Conservation (phyloP, 1,140 invertebrate genomes). For the Gonatopus flavifemur region DNA sequence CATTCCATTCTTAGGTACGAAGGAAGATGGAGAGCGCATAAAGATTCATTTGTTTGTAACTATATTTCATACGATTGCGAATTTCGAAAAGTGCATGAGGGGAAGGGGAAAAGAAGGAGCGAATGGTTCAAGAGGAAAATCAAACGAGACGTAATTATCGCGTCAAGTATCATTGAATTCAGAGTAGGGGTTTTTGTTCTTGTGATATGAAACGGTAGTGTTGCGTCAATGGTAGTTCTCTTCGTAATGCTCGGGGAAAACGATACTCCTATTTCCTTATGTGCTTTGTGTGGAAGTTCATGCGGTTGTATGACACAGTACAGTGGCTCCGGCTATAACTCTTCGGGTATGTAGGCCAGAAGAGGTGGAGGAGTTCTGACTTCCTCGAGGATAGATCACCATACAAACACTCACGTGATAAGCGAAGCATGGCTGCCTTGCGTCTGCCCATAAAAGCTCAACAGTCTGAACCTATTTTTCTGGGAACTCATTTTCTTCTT, state of each 20-base stretch:
- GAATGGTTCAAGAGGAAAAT: too few relatives aligned
- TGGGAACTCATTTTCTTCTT: slow-evolving; percentile 7
- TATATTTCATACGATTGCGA: slow-evolving; percentile 8
- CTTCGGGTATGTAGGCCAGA: slow-evolving; percentile 34
- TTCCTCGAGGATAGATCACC: slow-evolving; percentile 36
- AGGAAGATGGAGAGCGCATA: too few relatives aligned
- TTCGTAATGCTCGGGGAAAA: slow-evolving; percentile 13
- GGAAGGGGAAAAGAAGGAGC: slow-evolving; percentile 3
- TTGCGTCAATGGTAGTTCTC: slow-evolving; percentile 2
- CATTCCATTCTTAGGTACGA: too few relatives aligned
- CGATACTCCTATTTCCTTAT: slow-evolving; percentile 32
- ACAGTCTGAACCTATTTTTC: slow-evolving; percentile 33
- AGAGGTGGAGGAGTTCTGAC: slow-evolving; percentile 28
- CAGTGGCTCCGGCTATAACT: slow-evolving; percentile 26
- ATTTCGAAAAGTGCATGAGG: slow-evolving; percentile 1
- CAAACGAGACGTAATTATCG: too few relatives aligned
- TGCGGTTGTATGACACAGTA: slow-evolving; percentile 32
- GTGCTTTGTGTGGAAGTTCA: slow-evolving; percentile 20
- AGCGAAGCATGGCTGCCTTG: slow-evolving; percentile 20
- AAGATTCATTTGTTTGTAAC: too few relatives aligned
- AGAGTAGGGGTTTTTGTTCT: too few relatives aligned
- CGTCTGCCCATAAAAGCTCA: slow-evolving; percentile 30
- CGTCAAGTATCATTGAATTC: too few relatives aligned
- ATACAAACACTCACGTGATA: slow-evolving; percentile 31
- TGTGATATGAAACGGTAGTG: too few relatives aligned